Conservation (phyloP, 2,797 vertebrate genomes). For the Novumbra hubbsi region DNA sequence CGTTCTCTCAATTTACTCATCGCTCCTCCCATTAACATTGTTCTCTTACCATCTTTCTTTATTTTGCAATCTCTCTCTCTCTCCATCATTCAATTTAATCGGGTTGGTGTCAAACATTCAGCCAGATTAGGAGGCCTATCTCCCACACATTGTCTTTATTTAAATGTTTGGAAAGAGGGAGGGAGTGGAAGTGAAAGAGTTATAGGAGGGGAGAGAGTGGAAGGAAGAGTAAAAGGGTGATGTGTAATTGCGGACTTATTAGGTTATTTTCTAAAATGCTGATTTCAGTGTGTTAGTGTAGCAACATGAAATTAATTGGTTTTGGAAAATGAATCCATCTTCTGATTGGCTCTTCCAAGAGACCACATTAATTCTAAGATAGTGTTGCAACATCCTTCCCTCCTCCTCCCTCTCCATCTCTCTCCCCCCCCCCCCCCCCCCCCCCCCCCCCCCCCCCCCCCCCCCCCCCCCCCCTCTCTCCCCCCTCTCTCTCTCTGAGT, state of each 20-base stretch:
- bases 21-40: no score
- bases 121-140: not conserved
- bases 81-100: slow-evolving; percentile 10
- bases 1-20: not conserved
- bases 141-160: slow-evolving; percentile 45
- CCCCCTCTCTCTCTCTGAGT: no score
- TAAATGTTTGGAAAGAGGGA: slow-evolving; percentile 24
- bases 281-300: slow-evolving; percentile 47
- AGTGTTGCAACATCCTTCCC: not conserved
- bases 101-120: slow-evolving; percentile 12
- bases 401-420: no score
- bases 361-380: slow-evolving; percentile 67
- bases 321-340: slow-evolving; percentile 77
- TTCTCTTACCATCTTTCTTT: slow-evolving; percentile 23
- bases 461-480: not conserved
- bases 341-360: slow-evolving; percentile 66
- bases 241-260: slow-evolving; percentile 47
- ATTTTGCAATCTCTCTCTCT: not conserved
- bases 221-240: slow-evolving; percentile 17
- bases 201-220: no score
- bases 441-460: no score
- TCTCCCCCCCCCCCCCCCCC: no score
- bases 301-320: slow-evolving; percentile 64
- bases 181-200: no score
- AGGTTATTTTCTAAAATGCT: slow-evolving; percentile 51